These are phyloP conservation scores for Dipodomys merriami DNA, from an alignment of 2,113 vertebrate genomes.

Conservation along the genomic window DNA sequence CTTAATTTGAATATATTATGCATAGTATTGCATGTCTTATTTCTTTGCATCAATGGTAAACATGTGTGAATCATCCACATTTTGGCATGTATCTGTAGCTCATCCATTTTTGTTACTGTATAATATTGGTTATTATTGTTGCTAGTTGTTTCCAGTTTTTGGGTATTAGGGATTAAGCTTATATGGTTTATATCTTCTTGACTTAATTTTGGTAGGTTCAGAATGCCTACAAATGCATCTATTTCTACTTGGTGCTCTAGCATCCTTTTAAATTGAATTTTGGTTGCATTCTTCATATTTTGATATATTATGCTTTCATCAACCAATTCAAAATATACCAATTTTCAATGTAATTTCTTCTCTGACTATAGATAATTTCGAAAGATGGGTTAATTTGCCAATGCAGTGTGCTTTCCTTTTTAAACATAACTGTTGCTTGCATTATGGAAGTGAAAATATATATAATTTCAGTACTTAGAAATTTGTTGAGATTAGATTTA, in stretches of 20 bases:
- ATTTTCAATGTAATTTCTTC: neutral
- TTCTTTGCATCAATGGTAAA: neutral
- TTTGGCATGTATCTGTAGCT: neutral
- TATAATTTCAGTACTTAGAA: neutral
- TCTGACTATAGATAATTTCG: neutral
- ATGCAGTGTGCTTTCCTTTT: neutral
- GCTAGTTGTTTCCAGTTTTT: neutral
- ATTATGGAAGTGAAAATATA: neutral
- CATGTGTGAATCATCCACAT: neutral
- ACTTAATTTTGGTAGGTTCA: too few relatives aligned
- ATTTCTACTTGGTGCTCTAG: too few relatives aligned
- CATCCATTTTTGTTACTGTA: neutral
- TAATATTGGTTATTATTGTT: neutral
- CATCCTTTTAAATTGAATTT: neutral
- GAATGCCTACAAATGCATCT: too few relatives aligned
- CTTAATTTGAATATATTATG: neutral
- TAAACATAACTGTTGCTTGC: neutral
- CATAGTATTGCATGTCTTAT: neutral
- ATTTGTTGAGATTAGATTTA: neutral
- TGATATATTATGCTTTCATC: neutral
- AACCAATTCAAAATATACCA: too few relatives aligned
- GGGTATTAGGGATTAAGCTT: neutral
- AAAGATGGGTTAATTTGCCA: neutral
- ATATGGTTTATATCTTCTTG: too few relatives aligned
- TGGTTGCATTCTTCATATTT: neutral